Evolutionary conservation across 1,140 invertebrate genomes (phyloP).

Genomic region (Caenorhabditis tropicalis): DNA sequence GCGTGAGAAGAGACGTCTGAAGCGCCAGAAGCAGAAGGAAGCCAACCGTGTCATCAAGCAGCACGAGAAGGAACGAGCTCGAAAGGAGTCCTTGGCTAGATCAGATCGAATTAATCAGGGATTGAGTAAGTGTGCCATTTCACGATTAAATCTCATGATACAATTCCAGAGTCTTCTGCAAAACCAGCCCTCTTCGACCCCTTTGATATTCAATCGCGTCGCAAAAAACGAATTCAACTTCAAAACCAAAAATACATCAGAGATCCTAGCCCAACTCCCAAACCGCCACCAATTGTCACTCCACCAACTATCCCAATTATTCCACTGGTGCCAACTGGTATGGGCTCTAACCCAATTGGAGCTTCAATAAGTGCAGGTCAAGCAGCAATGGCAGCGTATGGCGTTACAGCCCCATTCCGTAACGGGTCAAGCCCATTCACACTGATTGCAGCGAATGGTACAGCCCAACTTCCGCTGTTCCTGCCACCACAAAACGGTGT

Average conservation of each 20-base stretch:
- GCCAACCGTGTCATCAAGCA: neutral
- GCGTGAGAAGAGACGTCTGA: neutral
- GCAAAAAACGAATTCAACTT: neutral
- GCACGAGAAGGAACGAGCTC: neutral
- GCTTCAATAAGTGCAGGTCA: neutral
- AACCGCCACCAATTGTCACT: neutral
- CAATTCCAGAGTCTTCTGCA: neutral
- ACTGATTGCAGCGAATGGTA: neutral
- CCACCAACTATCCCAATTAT: neutral
- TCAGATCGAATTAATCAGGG: neutral
- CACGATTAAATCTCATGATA: neutral
- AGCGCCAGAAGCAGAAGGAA: conserved; percentile 6
- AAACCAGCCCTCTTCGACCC: neutral
- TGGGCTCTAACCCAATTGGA: neutral
- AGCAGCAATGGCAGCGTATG: neutral
- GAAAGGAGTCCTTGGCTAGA: neutral
- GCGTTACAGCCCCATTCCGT: neutral
- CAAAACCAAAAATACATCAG: neutral
- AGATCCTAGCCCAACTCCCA: neutral
- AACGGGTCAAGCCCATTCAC: neutral
- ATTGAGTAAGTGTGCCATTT: neutral
- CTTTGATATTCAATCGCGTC: neutral
- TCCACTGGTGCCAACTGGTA: neutral
- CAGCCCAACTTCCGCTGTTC: neutral
- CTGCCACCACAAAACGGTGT: neutral